phyloP scores from a whole-genome alignment of 2,797 vertebrate species.

The Gambelia wislizenii region DNA sequence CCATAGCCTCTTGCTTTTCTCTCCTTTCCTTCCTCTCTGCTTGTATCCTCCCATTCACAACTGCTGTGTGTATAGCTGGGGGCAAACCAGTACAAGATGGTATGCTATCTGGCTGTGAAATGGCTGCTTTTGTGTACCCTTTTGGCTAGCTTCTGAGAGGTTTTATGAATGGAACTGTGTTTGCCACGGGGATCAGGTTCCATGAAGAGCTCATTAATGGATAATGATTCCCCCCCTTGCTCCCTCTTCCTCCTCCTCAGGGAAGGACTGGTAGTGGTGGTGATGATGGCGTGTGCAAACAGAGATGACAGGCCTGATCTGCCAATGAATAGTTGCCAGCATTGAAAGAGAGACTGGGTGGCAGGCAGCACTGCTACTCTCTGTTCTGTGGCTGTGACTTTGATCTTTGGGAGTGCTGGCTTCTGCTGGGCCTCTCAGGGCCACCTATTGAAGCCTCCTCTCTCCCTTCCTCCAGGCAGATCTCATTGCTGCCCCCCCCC shows the following conservation, averaged over 20 bases:
- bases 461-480: constrained; percentile 21
- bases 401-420: constrained; percentile 67
- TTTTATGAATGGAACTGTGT: constrained; percentile 42
- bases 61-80: constrained; percentile 14
- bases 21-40: background rate
- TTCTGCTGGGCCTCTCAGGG: constrained; percentile 48
- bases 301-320: constrained; percentile 37
- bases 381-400: constrained; percentile 65
- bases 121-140: constrained; percentile 30
- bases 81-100: constrained; percentile 13
- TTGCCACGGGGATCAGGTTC: constrained; percentile 43
- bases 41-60: background rate
- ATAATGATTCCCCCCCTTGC: constrained; percentile 40
- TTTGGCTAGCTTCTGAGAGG: constrained; percentile 31
- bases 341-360: constrained; percentile 62
- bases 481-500: background rate
- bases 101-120: background rate
- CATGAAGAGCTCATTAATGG: constrained; percentile 58
- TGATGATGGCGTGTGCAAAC: constrained; percentile 29
- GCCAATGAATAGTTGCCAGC: constrained; percentile 53
- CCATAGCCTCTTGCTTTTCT: background rate
- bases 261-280: constrained; percentile 78
- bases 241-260: constrained; percentile 22
- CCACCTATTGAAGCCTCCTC: constrained; percentile 50
- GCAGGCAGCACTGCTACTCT: constrained; percentile 36